These are phyloP conservation scores for Tenthredo distinguenda DNA, from an alignment of 2,888 invertebrate genomes.

Conservation along the genomic window DNA sequence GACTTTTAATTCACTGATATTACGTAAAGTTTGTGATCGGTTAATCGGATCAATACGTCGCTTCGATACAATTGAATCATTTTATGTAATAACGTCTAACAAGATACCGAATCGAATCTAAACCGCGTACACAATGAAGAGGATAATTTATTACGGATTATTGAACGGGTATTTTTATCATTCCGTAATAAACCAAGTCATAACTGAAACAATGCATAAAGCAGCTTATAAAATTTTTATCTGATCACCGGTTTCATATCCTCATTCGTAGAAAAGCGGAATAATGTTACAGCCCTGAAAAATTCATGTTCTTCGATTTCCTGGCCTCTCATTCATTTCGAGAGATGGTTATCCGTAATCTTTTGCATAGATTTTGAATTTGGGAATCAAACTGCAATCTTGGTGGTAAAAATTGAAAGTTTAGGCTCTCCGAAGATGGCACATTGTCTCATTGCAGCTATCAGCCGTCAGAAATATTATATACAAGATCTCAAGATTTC, in stretches of 20 bases:
- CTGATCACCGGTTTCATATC: not conserved
- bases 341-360: not conserved
- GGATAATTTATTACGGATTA: not conserved
- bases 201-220: too few relatives aligned
- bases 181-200: not conserved
- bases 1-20: slow-evolving; percentile 9
- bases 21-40: not conserved
- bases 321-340: not conserved
- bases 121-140: not conserved
- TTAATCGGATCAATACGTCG: slow-evolving; percentile 6
- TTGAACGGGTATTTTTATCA: not conserved
- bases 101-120: not conserved
- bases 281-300: not conserved
- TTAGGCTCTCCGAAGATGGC: not conserved
- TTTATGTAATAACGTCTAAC: not conserved
- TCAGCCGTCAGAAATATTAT: not conserved
- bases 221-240: too few relatives aligned
- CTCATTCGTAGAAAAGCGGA: not conserved
- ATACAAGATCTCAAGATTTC: not conserved
- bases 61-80: not conserved
- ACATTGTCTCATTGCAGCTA: not conserved
- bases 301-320: not conserved
- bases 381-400: not conserved
- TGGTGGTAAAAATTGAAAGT: not conserved
- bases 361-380: not conserved